Percentiles rank a stretch among this genome's conserved stretches.
Evolutionary conservation across 2,113 vertebrate species (phyloP).

Genomic region (Corythoichthys haematopterus): DNA sequence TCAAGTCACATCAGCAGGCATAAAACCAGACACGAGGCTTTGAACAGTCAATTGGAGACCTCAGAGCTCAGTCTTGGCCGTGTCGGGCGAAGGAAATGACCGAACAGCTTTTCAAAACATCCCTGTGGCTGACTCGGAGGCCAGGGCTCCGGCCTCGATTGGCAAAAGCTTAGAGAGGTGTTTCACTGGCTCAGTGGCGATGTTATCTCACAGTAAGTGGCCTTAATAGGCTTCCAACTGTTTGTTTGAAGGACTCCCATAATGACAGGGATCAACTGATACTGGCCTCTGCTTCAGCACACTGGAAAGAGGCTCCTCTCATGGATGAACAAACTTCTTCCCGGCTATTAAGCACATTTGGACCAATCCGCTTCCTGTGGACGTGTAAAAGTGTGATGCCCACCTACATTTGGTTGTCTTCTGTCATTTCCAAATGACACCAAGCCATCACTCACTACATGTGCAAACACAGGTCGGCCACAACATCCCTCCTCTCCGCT

Average conservation of each 20-base stretch:
- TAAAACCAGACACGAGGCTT: conserved; percentile 17
- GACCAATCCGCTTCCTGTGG: neutral
- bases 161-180: conserved; percentile 66
- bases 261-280: conserved; percentile 75
- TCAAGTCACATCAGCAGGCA: conserved; percentile 10
- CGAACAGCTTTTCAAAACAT: conserved; percentile 68
- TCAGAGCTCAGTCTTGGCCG: conserved; percentile 36
- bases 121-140: conserved; percentile 51
- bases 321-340: conserved; percentile 44
- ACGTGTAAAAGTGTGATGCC: neutral
- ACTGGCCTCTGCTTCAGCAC: conserved; percentile 45
- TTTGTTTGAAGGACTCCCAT: conserved; percentile 71
- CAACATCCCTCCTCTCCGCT: conserved; percentile 30
- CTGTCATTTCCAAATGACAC: conserved; percentile 11
- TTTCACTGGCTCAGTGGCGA: conserved; percentile 69
- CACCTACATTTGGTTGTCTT: conserved; percentile 1
- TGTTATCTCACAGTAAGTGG: conserved; percentile 74
- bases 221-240: conserved; percentile 74
- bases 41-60: conserved; percentile 29
- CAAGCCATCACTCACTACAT: conserved; percentile 21
- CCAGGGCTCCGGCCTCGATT: conserved; percentile 59
- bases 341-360: neutral
- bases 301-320: conserved; percentile 40
- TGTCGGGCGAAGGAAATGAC: conserved; percentile 67
- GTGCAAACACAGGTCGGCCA: conserved; percentile 43